Base-by-base conservation (phyloP, 2,888 invertebrate genomes). In the Micropterix aruncella region DNA sequence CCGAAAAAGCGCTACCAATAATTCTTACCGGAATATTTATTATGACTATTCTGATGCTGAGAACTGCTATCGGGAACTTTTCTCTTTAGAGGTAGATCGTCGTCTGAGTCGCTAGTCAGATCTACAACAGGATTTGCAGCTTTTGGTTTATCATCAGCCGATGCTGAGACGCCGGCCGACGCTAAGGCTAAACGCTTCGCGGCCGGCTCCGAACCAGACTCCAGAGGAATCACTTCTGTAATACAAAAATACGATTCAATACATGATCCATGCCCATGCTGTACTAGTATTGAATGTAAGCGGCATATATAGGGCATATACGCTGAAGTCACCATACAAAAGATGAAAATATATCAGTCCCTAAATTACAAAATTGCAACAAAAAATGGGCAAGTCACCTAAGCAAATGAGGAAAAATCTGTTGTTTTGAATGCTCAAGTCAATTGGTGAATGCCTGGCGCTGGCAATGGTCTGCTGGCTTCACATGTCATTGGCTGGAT, bases 71-170 rank as follows among this genome's bases (percentile, higher is more conserved):
- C 61, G 3, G 65, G 60, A 46, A 59, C 65, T 57, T 76, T 77
- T 53, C 79, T 66, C 59, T 77, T 79, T 49, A 80, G 70, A 12
- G 81, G 78, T 56, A 78, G 63, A 53, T 82, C 81, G 54, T 82
- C 77, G 48, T 84, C 83, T 0, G 82, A 82, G 62, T 83, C 83
- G 1, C 83, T 83, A 0, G 84, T 84, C 50, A 84, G 66, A 62
- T 85, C 85, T 16, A 84, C 82, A 2, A 76, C 62, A 1, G 63
- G 59, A 37, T 65, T 66, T 0, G 60, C 49, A 1, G 61, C 53
- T 15, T 41, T 19, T 38, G 59, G 57, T 40, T 60, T 57, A 44
- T 71, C 68, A 3, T 70, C 65, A 27, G 63, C 59, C 39, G 65
- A 60, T 3, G 56, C 57, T 46, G 68, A 66, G 14, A 67, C 66